phyloP scores from a whole-genome alignment of 2,888 invertebrate genomes.

The Hymenopus coronatus region DNA sequence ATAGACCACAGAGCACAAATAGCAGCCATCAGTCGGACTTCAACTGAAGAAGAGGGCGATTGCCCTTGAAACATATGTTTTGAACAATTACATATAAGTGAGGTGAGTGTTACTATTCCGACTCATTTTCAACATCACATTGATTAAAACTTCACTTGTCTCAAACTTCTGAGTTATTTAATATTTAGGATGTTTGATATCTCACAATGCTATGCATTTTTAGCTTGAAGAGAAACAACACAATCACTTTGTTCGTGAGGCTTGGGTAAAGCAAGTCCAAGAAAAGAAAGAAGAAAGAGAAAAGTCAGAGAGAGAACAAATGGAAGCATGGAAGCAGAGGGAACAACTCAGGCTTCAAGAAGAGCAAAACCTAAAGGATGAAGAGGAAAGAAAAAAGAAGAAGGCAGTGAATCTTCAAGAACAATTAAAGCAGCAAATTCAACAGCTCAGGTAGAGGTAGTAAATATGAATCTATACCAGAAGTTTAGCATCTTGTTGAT shows the following conservation, averaged over 20 bases:
- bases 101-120: too few relatives aligned
- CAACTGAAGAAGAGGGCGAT: too few relatives aligned
- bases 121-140: too few relatives aligned
- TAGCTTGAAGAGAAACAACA: conserved; percentile 26
- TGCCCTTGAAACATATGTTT: too few relatives aligned
- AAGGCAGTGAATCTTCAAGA: conserved; percentile 9
- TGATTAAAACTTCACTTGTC: too few relatives aligned
- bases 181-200: too few relatives aligned
- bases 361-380: conserved; percentile 20
- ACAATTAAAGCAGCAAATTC: conserved; percentile 29
- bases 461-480: background rate
- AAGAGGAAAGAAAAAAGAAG: conserved; percentile 3
- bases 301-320: conserved; percentile 1
- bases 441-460: conserved; percentile 26
- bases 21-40: too few relatives aligned
- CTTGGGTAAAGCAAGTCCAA: conserved; percentile 33
- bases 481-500: background rate
- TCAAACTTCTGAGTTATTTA: too few relatives aligned
- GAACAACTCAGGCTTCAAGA: conserved; percentile 11
- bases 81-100: too few relatives aligned
- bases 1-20: too few relatives aligned
- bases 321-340: conserved; percentile 1
- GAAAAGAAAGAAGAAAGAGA: conserved; percentile 26
- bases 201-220: background rate
- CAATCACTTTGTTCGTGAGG: conserved; percentile 26